A percentile compares a stretch with the other conserved stretches of the same genome.
Evolutionary conservation across 2,888 invertebrate genomes (phyloP).

Genomic region (Cataglyphis livida): DNA sequence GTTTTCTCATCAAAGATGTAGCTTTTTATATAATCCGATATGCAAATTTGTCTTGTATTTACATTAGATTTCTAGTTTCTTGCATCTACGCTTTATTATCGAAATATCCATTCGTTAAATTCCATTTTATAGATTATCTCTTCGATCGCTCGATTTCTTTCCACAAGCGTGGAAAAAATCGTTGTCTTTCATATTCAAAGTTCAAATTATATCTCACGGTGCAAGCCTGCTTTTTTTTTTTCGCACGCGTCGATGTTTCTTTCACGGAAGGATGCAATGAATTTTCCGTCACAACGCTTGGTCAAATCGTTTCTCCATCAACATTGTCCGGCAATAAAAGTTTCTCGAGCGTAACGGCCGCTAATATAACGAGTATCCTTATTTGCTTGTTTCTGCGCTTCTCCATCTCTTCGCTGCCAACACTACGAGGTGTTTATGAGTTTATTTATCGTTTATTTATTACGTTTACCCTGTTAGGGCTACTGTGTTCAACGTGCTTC

Average conservation of each 20-base stretch:
- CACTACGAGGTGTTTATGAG: constrained; percentile 73
- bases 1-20: constrained; percentile 27
- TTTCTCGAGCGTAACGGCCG: constrained; percentile 76
- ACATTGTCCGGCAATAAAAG: constrained; percentile 76
- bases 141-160: constrained; percentile 32
- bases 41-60: constrained; percentile 35
- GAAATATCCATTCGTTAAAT: constrained; percentile 37
- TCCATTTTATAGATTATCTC: constrained; percentile 1
- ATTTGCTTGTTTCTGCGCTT: constrained; percentile 70
- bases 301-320: constrained; percentile 68
- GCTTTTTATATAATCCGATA: constrained; percentile 32
- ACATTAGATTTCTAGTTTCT: constrained; percentile 14
- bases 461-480: constrained; percentile 50
- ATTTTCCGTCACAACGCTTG: constrained; percentile 63
- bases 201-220: background rate
- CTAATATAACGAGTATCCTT: constrained; percentile 76
- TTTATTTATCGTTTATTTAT: constrained; percentile 77
- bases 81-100: background rate
- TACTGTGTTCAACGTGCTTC: constrained; percentile 56
- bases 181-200: background rate
- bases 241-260: constrained; percentile 25
- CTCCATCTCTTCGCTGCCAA: constrained; percentile 13
- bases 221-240: background rate
- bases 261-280: constrained; percentile 58
- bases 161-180: background rate